A percentile compares a stretch with the other conserved stretches of the same genome.
Evolutionary conservation across 2,797 vertebrate species (phyloP).

Genomic region (Sebastolobus alascanus): DNA sequence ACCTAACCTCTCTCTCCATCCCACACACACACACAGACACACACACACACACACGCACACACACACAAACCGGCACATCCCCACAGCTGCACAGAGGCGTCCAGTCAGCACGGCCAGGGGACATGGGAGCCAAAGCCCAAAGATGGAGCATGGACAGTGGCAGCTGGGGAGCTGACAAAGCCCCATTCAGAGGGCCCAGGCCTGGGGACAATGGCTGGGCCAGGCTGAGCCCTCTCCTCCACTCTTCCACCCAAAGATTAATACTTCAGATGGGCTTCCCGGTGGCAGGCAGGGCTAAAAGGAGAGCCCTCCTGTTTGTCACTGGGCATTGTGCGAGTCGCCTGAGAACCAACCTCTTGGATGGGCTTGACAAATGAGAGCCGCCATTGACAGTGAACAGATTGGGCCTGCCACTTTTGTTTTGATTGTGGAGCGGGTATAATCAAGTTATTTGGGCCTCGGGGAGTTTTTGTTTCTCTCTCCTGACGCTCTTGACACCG

Average conservation of each 20-base stretch:
- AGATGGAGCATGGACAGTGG: constrained; percentile 84
- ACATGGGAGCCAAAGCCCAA: constrained; percentile 84
- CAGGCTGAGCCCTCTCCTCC: constrained; percentile 85
- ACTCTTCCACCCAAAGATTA: constrained; percentile 87
- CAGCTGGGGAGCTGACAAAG: constrained; percentile 88
- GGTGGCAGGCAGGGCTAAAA: constrained; percentile 86
- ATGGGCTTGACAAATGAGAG: constrained; percentile 87
- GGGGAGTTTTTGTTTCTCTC: constrained; percentile 77
- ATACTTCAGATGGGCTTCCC: constrained; percentile 88
- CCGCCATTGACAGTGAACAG: constrained; percentile 85
- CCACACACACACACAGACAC: constrained; percentile 36
- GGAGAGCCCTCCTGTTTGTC: constrained; percentile 87
- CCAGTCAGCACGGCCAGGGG: constrained; percentile 83
- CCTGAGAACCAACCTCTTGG: constrained; percentile 86
- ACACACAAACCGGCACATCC: constrained; percentile 67
- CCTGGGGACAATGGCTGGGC: constrained; percentile 85
- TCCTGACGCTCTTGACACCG: constrained; percentile 79
- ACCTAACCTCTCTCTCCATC: constrained; percentile 78
- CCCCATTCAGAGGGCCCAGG: constrained; percentile 85
- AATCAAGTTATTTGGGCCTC: constrained; percentile 84
- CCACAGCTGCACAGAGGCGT: constrained; percentile 85
- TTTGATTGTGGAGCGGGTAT: constrained; percentile 84
- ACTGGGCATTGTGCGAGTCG: constrained; percentile 85
- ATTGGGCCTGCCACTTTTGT: constrained; percentile 85
- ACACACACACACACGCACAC: constrained; percentile 48